Percentiles rank a stretch among this genome's conserved stretches.
phyloP scores from a whole-genome alignment of 2,797 vertebrate genomes.

The Pitangus sulphuratus region DNA sequence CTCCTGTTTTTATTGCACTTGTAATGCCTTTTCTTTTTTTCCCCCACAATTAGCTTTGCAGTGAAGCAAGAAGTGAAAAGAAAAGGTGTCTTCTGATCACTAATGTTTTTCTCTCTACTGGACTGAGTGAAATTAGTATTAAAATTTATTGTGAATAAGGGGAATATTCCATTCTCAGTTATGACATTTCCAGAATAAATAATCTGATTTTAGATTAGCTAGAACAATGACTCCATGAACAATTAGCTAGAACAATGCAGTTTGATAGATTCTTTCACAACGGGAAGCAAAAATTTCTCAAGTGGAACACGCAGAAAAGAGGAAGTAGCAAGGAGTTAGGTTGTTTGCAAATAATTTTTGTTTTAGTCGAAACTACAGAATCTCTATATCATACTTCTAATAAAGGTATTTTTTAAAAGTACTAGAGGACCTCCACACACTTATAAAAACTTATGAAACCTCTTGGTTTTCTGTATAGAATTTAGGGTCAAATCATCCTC shows the following conservation, averaged over 20 bases:
- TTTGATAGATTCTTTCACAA: background rate
- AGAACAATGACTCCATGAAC: background rate
- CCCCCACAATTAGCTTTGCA: background rate
- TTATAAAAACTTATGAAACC: background rate
- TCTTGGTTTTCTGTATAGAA: background rate
- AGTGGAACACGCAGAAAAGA: background rate
- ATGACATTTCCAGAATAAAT: background rate
- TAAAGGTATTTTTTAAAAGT: background rate
- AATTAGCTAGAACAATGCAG: background rate
- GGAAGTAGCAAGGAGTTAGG: background rate
- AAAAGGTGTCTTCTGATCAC: background rate
- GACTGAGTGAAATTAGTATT: background rate
- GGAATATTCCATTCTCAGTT: background rate
- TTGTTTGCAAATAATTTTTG: background rate
- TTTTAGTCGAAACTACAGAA: background rate
- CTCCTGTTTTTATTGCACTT: background rate
- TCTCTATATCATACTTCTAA: background rate
- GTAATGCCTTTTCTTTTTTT: background rate
- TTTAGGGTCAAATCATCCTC: background rate
- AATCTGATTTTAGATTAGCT: background rate
- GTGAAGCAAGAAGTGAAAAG: background rate
- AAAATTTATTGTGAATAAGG: background rate
- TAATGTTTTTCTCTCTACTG: background rate
- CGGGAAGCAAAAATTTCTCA: background rate
- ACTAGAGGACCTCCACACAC: rapidly evolving